Evolutionary conservation across 2,113 vertebrate genomes (phyloP).

Genomic region (Anas platyrhynchos): DNA sequence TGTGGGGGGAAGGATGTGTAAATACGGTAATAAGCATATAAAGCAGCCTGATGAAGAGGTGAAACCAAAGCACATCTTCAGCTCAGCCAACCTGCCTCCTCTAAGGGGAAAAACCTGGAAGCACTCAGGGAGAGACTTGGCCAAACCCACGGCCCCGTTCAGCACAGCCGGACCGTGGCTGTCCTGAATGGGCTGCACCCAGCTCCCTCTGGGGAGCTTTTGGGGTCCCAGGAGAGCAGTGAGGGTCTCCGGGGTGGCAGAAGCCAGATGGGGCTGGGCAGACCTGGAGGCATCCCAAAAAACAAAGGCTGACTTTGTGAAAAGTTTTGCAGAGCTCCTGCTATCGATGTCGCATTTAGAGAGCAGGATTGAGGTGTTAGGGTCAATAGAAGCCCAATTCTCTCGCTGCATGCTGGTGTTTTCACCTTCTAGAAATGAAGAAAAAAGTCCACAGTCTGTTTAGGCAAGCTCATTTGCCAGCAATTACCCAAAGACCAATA

Average conservation of each 20-base stretch:
- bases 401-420: not conserved
- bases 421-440: not conserved
- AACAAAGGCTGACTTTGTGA: rapidly evolving
- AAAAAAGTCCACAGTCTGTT: not conserved
- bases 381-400: not conserved
- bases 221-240: not conserved
- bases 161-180: too few relatives aligned
- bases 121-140: too few relatives aligned
- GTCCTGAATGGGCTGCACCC: too few relatives aligned
- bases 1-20: not conserved
- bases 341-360: not conserved
- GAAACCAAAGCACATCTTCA: not conserved
- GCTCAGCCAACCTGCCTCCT: not conserved
- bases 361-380: not conserved
- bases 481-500: not conserved
- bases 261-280: not conserved
- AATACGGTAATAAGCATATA: not conserved
- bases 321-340: not conserved
- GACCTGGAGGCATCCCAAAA: not conserved
- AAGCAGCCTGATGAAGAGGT: not conserved
- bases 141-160: not conserved
- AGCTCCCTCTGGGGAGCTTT: too few relatives aligned
- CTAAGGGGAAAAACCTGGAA: not conserved
- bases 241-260: not conserved
- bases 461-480: not conserved